Evolutionary conservation across 1,140 invertebrate genomes (phyloP).

Genomic region (Drosophila equinoxialis): DNA sequence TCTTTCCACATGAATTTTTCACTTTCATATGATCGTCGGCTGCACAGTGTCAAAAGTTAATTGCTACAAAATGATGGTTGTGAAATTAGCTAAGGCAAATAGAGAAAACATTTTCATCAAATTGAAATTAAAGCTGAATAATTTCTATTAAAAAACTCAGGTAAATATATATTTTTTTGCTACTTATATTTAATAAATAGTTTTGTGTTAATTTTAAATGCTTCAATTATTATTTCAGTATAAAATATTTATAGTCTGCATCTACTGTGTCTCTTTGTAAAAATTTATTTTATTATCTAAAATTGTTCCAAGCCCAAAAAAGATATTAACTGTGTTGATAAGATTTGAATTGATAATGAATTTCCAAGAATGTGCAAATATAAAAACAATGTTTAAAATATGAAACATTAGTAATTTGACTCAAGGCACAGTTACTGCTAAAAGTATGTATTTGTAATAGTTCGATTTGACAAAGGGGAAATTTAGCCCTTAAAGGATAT

Average conservation of each 20-base stretch:
- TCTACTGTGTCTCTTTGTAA: not conserved
- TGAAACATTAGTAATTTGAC: not conserved
- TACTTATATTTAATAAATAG: too few relatives aligned
- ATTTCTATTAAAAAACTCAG: too few relatives aligned
- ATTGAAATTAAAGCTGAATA: not conserved
- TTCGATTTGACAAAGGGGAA: too few relatives aligned
- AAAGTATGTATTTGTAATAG: not conserved
- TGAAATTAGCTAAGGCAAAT: conserved; percentile 23
- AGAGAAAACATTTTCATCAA: not conserved
- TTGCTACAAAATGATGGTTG: conserved; percentile 28
- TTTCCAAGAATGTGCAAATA: not conserved
- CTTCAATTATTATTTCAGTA: not conserved
- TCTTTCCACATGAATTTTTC: not conserved
- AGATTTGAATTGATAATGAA: not conserved
- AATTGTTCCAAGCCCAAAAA: not conserved
- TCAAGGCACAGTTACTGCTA: not conserved
- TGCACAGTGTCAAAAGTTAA: conserved; percentile 14
- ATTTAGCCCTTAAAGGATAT: too few relatives aligned
- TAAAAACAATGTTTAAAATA: not conserved
- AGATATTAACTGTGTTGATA: not conserved
- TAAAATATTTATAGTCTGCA: not conserved
- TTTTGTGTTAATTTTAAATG: too few relatives aligned
- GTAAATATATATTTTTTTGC: not conserved
- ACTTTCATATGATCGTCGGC: conserved; percentile 5
- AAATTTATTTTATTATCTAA: not conserved